Evolutionary conservation across 2,888 invertebrate genomes (phyloP).

Genomic region (Sesamia inferens): DNA sequence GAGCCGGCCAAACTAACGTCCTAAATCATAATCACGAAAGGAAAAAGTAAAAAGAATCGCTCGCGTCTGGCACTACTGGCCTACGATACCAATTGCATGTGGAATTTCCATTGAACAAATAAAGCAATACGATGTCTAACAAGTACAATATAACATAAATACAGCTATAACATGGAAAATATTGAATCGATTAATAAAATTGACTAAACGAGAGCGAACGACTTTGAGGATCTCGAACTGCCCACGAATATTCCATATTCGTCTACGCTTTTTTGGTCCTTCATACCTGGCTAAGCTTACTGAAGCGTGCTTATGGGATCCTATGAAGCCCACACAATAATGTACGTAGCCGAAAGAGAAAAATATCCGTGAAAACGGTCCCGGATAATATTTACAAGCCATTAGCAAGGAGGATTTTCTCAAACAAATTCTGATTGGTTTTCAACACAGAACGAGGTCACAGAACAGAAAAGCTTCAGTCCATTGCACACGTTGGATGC

Average conservation of each 20-base stretch:
- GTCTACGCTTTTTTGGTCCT: conserved; percentile 19
- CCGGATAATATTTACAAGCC: neutral
- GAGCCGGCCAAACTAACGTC: conserved; percentile 6
- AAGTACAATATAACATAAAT: conserved; percentile 57
- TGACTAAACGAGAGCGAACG: conserved; percentile 44
- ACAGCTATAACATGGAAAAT: conserved; percentile 61
- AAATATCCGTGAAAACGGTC: conserved; percentile 2
- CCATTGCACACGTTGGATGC: conserved; percentile 36
- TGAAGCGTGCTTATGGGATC: neutral
- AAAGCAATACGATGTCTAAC: conserved; percentile 42
- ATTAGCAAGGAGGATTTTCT: neutral
- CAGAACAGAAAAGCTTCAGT: neutral
- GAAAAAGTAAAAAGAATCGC: conserved; percentile 23
- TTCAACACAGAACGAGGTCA: conserved; percentile 5
- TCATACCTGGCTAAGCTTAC: conserved; percentile 16
- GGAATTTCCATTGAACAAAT: conserved; percentile 55
- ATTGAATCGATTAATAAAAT: conserved; percentile 62
- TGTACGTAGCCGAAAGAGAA: neutral
- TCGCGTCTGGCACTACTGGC: conserved; percentile 27
- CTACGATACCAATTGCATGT: conserved; percentile 58
- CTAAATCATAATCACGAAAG: conserved; percentile 44
- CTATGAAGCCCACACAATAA: neutral
- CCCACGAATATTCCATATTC: conserved; percentile 35
- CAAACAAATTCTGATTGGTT: neutral
- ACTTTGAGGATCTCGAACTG: conserved; percentile 43